Percentiles rank a stretch among this genome's conserved stretches.
Conservation (phyloP, 2,888 invertebrate species). For the Busseola fusca region DNA sequence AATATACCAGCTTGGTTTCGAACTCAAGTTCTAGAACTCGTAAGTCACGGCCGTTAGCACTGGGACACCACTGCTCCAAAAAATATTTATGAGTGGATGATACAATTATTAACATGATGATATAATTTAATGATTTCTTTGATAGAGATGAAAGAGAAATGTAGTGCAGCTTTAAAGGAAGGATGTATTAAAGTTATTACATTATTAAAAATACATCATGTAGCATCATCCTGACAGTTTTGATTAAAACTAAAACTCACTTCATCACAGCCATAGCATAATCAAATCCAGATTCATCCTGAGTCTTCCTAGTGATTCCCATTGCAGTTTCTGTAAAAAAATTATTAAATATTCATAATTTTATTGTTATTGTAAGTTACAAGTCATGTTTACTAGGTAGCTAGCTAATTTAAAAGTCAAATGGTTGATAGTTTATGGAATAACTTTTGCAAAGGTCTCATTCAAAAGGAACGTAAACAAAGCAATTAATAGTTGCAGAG, state of each 20-base stretch:
- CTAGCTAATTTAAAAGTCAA: slow-evolving; percentile 34
- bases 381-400: slow-evolving; percentile 32
- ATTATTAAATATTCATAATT: neutral
- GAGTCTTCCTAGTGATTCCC: slow-evolving; percentile 93
- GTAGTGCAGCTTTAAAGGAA: neutral
- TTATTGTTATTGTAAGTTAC: neutral
- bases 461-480: neutral
- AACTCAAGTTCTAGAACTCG: neutral
- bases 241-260: slow-evolving; percentile 67
- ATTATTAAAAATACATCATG: neutral
- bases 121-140: neutral
- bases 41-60: neutral
- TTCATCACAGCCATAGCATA: slow-evolving; percentile 96
- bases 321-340: slow-evolving; percentile 93
- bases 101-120: too few species aligned
- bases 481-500: slow-evolving; percentile 14
- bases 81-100: neutral
- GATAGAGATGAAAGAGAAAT: neutral
- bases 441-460: slow-evolving; percentile 16
- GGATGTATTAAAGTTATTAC: neutral
- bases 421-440: slow-evolving; percentile 9
- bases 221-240: neutral
- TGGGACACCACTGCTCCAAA: neutral
- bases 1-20: neutral
- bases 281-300: slow-evolving; percentile 92